Conservation (phyloP, 2,888 invertebrate species). For the Arge pagana region DNA sequence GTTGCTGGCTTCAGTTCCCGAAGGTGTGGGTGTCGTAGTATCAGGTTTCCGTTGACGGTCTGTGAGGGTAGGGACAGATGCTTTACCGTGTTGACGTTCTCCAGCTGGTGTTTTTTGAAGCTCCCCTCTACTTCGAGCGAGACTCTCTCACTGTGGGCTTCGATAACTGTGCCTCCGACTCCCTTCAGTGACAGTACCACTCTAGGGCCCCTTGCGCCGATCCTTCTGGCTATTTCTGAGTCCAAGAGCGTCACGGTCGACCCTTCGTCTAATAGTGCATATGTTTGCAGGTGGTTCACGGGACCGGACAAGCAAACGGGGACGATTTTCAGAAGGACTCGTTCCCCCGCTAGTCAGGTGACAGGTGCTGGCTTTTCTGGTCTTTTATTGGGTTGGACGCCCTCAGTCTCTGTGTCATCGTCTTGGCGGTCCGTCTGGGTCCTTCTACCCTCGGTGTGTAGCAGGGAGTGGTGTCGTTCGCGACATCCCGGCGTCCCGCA, state of each 20-base stretch:
- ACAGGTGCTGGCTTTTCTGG: slow-evolving; percentile 7
- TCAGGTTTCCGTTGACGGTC: neutral
- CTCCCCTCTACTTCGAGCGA: neutral
- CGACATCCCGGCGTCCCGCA: neutral
- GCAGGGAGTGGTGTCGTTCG: neutral
- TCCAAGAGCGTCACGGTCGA: slow-evolving; percentile 26
- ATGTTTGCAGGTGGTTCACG: neutral
- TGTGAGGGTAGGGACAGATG: neutral
- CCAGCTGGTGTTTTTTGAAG: slow-evolving; percentile 1
- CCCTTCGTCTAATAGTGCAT: slow-evolving; percentile 26
- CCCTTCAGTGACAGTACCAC: neutral
- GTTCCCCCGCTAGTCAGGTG: neutral
- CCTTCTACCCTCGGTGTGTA: neutral
- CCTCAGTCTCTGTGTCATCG: neutral
- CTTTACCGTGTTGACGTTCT: neutral
- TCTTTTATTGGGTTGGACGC: neutral
- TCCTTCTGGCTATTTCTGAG: slow-evolving; percentile 3
- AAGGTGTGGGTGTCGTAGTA: neutral
- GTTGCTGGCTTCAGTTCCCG: neutral
- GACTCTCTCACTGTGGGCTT: neutral
- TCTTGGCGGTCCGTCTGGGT: neutral
- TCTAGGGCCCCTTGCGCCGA: slow-evolving; percentile 11
- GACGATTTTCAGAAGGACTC: slow-evolving; percentile 18
- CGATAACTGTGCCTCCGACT: neutral
- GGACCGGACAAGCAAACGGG: slow-evolving; percentile 12